Evolutionary conservation across 2,888 invertebrate species (phyloP).

Genomic region (Ferdinandea cuprea): DNA sequence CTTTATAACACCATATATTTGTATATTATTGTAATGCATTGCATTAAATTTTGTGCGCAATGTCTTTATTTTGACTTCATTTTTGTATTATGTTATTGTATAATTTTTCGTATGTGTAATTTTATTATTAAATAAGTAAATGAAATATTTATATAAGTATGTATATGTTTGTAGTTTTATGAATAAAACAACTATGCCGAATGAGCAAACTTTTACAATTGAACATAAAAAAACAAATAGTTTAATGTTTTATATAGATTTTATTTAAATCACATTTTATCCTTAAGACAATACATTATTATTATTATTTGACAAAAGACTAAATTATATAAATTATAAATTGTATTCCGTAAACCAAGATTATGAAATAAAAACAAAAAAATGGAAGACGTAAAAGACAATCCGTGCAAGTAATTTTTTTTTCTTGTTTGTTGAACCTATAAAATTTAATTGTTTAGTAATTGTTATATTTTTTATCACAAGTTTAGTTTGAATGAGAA

Average conservation of each 20-base stretch:
- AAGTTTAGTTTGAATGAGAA: too few relatives aligned
- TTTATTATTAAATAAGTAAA: constrained; percentile 19
- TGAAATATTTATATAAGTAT: constrained; percentile 30
- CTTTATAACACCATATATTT: constrained; percentile 15
- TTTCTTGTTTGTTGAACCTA: too few relatives aligned
- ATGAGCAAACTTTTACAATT: background rate
- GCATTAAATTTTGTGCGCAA: constrained; percentile 14
- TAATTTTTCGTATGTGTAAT: constrained; percentile 11
- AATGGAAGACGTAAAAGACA: background rate
- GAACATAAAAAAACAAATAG: background rate
- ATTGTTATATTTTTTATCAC: too few relatives aligned
- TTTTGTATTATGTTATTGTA: constrained; percentile 21
- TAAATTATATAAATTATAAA: constrained; percentile 12
- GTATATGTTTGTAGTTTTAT: constrained; percentile 11
- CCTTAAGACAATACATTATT: too few relatives aligned
- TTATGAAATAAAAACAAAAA: constrained; percentile 14
- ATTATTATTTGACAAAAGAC: constrained; percentile 4
- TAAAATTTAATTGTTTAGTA: too few relatives aligned
- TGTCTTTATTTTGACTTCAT: background rate
- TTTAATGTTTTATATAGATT: constrained; percentile 12
- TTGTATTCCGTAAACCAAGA: background rate
- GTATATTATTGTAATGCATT: constrained; percentile 10
- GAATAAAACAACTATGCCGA: background rate
- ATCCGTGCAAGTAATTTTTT: background rate
- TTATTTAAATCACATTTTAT: background rate